Evolutionary conservation across 2,888 invertebrate genomes (phyloP).

Genomic region (Chelonus formosanus): DNA sequence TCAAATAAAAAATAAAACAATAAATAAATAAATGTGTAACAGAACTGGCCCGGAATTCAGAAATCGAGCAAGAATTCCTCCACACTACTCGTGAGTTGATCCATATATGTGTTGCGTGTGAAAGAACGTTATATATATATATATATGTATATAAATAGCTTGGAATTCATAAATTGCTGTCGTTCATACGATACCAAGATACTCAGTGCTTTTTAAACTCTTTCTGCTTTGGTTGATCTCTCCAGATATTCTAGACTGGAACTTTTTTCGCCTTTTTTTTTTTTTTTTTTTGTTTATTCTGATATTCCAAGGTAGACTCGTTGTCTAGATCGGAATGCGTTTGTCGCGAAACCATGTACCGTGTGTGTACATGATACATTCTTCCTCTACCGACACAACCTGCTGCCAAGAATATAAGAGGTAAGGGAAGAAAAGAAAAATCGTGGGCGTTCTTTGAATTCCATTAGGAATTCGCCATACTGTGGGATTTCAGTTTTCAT

Average conservation of each 20-base stretch:
- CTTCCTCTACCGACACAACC: conserved; percentile 25
- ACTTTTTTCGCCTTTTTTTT: conserved; percentile 23
- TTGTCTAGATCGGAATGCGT: conserved; percentile 50
- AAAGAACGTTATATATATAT: conserved; percentile 42
- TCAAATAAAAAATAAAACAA: background rate
- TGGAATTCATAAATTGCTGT: conserved; percentile 45
- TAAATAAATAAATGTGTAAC: conserved; percentile 21
- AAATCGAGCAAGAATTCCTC: conserved; percentile 48
- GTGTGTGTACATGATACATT: conserved; percentile 28
- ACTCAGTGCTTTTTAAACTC: conserved; percentile 38
- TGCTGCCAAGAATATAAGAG: background rate
- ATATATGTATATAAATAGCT: conserved; percentile 45
- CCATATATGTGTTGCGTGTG: conserved; percentile 33
- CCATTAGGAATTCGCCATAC: conserved; percentile 38
- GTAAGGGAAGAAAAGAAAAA: conserved; percentile 12
- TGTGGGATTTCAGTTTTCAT: background rate
- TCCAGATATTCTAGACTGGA: conserved; percentile 23
- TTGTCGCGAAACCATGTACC: conserved; percentile 44
- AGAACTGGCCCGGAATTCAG: conserved; percentile 46
- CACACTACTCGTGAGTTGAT: conserved; percentile 22
- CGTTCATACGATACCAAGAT: conserved; percentile 49
- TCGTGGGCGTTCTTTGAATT: conserved; percentile 42
- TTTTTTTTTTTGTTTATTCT: conserved; percentile 34
- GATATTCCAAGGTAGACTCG: conserved; percentile 37
- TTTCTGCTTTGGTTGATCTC: conserved; percentile 24